phyloP scores from a whole-genome alignment of 1,140 invertebrate genomes.

The Listronotus oregonensis region DNA sequence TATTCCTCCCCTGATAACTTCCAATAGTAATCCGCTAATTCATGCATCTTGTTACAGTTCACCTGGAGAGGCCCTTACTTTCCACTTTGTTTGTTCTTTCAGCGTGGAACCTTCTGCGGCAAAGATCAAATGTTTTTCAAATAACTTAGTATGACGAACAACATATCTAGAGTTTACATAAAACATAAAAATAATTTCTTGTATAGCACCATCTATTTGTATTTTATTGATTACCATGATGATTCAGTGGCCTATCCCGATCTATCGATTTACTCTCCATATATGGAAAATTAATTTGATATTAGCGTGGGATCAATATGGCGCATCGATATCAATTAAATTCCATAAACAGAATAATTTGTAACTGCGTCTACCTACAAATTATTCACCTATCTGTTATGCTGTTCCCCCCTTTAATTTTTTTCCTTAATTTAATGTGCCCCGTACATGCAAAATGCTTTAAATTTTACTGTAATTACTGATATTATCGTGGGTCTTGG shows the following conservation, averaged over 20 bases:
- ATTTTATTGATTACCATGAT: too few species aligned
- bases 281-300: constrained; percentile 19
- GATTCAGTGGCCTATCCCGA: not conserved
- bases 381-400: constrained; percentile 24
- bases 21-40: too few species aligned
- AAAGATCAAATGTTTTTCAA: too few species aligned
- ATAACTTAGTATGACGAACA: too few species aligned
- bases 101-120: too few species aligned
- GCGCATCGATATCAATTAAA: constrained; percentile 28
- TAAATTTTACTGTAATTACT: constrained; percentile 34
- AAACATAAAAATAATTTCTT: too few species aligned
- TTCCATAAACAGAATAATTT: constrained; percentile 25
- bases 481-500: constrained; percentile 38
- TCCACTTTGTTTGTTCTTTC: too few species aligned
- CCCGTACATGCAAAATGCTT: constrained; percentile 20
- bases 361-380: constrained; percentile 24
- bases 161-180: too few species aligned
- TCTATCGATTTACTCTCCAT: constrained; percentile 7
- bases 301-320: constrained; percentile 15
- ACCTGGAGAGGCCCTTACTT: too few species aligned
- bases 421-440: constrained; percentile 18
- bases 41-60: too few species aligned
- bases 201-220: too few species aligned
- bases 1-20: too few species aligned
- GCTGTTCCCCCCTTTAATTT: constrained; percentile 15